These are phyloP conservation scores for Diarsia mendica DNA, from an alignment of 2,888 invertebrate genomes.

Conservation along the genomic window DNA sequence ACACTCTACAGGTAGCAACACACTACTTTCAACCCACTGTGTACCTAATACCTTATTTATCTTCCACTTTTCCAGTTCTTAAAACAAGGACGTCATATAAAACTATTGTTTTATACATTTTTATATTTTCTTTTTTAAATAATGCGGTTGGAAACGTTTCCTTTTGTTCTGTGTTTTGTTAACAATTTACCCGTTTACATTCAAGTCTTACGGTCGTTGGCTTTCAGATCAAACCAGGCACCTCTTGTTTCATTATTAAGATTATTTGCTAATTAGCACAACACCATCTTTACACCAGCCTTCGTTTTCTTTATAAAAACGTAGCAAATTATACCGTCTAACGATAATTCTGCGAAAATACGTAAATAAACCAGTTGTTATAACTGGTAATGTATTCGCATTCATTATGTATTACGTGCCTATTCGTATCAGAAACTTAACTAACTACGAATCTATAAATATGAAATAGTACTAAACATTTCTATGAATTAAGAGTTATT, in stretches of 20 bases:
- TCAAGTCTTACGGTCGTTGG: background rate
- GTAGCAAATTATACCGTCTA: background rate
- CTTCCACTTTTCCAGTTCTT: background rate
- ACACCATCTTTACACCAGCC: conserved; percentile 7
- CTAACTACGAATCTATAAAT: conserved; percentile 25
- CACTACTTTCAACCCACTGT: conserved; percentile 1
- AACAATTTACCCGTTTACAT: background rate
- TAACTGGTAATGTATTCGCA: conserved; percentile 6
- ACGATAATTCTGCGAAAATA: conserved; percentile 8
- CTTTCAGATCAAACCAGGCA: background rate
- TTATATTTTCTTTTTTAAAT: conserved; percentile 18
- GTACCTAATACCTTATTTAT: background rate
- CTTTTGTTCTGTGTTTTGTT: conserved; percentile 1
- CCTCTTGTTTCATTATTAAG: conserved; percentile 15
- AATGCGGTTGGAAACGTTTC: conserved; percentile 5
- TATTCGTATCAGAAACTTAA: conserved; percentile 6
- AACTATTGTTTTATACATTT: background rate
- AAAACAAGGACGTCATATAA: background rate
- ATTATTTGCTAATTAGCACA: conserved; percentile 29
- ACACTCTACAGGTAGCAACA: background rate
- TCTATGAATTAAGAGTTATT: no score
- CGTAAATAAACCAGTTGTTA: background rate
- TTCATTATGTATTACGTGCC: conserved; percentile 16
- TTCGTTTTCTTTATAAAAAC: background rate
- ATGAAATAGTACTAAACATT: background rate